Base-by-base conservation (phyloP, 2,888 invertebrate species). In the Malthinus flaveolus region DNA sequence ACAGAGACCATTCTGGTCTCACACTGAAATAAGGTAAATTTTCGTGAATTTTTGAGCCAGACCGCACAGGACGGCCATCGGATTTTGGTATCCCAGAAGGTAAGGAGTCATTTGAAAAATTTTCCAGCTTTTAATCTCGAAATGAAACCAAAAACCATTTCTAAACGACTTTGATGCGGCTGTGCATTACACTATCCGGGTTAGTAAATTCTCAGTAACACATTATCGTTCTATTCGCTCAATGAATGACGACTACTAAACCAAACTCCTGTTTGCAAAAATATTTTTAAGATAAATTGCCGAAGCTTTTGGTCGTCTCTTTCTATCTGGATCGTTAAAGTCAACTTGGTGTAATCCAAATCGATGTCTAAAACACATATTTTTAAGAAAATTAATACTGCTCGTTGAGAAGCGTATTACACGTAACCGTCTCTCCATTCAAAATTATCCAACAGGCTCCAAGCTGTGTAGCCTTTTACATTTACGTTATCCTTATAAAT, bases 391-490 rank as follows among this genome's bases (percentile, higher is more conserved):
- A 5, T 3, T 2, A 23, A 23, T 2, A 23, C 23, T 2, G 23
- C 5, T 23, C 5, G 1, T 10, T 6, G 10, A 36, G 1, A 36
- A 6, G 37, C 62, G n/a, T n/a, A n/a, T 84, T 80, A 87, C 83
- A 83, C 83, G 70, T 82, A 90, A 23, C 90, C 91, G 32, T 82
- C 80, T 61, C 81, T 81, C 90, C 90, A 91, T 73, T 91, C 90
- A 71, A 87, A 90, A 71, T 88, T 88, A 68, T 92, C 91, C 73
- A 91, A 80, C 7, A 92, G 76, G 60, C 87, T 87, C 89, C 90
- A 90, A 51, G 85, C 84, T 0, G 87, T 83, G 69, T 90, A 91
- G 0, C 86, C 90, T 1, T 78, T 68, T 1, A 87, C 79, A 8
- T 15, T 49, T 6, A 59, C 53, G 10, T 34, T 12, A 13, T 58